Evolutionary conservation across 2,113 vertebrate species (phyloP).

Genomic region (Menidia beryllina): DNA sequence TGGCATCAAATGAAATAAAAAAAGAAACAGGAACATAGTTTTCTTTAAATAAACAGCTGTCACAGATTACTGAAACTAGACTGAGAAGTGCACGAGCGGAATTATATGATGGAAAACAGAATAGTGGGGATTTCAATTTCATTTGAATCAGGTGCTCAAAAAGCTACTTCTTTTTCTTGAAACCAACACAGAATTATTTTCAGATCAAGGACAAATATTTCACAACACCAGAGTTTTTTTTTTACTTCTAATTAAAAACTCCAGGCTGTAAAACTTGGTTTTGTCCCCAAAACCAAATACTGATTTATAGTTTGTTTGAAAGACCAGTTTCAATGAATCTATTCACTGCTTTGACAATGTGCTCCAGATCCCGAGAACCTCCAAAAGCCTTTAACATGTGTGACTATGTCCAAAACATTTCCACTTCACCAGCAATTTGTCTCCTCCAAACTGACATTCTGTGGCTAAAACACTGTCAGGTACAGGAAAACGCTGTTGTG

Average conservation of each 20-base stretch:
- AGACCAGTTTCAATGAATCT: slow-evolving; percentile 52
- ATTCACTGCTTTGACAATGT: slow-evolving; percentile 34
- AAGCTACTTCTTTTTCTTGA: background rate
- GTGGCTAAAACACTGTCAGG: slow-evolving; percentile 43
- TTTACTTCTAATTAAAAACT: slow-evolving; percentile 41
- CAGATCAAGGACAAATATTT: slow-evolving; percentile 48
- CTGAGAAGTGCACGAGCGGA: background rate
- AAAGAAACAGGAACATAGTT: no score
- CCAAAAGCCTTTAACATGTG: slow-evolving; percentile 27
- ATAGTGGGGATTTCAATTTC: background rate
- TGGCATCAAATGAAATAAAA: no score
- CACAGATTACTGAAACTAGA: background rate
- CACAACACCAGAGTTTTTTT: slow-evolving; percentile 29
- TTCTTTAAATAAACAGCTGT: background rate
- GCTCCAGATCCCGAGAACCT: slow-evolving; percentile 38
- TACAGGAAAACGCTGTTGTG: slow-evolving; percentile 57
- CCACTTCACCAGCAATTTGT: background rate
- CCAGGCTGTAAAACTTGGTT: background rate
- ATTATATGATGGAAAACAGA: background rate
- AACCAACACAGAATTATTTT: slow-evolving; percentile 1
- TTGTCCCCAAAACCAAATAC: slow-evolving; percentile 44
- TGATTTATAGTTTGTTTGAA: slow-evolving; percentile 54
- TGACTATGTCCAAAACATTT: slow-evolving; percentile 8
- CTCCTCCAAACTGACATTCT: slow-evolving; percentile 17
- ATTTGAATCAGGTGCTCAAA: background rate